phyloP scores from a whole-genome alignment of 64 coral and sea anemone species.

The Pachyseris speciosa region DNA sequence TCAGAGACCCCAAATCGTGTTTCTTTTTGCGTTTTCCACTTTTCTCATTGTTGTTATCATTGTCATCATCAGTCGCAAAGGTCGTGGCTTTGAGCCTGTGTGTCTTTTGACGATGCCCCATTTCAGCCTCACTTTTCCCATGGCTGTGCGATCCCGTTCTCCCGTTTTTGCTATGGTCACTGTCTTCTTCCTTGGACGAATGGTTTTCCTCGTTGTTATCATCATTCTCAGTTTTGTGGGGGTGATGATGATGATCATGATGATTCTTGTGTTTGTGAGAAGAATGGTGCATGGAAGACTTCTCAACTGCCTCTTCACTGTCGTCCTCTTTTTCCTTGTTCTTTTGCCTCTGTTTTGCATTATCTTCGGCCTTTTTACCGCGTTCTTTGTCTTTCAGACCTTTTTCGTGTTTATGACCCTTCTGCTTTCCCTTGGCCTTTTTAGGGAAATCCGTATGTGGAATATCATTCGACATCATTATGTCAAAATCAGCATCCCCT shows the following conservation, averaged over 20 bases:
- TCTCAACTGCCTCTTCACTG: background rate
- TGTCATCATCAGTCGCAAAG: background rate
- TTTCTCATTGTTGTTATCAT: conserved; percentile 1
- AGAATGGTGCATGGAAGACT: background rate
- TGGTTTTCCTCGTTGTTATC: background rate
- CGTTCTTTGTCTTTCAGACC: conserved; percentile 43
- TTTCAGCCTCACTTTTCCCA: background rate
- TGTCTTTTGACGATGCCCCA: background rate
- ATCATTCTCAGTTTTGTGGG: conserved; percentile 5
- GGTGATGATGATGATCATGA: conserved; percentile 1
- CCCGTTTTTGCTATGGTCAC: background rate
- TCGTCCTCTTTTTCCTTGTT: conserved; percentile 9
- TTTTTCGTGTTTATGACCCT: conserved; percentile 17
- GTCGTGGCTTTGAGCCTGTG: background rate
- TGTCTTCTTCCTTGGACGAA: background rate
- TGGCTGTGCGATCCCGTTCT: background rate
- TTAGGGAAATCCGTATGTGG: conserved; percentile 61
- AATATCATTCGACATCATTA: conserved; percentile 93
- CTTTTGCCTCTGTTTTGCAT: background rate
- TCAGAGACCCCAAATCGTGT: background rate
- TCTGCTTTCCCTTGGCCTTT: conserved; percentile 12
- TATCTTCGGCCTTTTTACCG: conserved; percentile 12
- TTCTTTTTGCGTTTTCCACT: background rate
- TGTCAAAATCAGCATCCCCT: conserved; percentile 96
- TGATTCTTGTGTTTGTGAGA: conserved; percentile 12